Percentiles rank a stretch among this genome's conserved stretches.
Evolutionary conservation across 2,888 invertebrate genomes (phyloP).

Genomic region (Epicampocera succincta): DNA sequence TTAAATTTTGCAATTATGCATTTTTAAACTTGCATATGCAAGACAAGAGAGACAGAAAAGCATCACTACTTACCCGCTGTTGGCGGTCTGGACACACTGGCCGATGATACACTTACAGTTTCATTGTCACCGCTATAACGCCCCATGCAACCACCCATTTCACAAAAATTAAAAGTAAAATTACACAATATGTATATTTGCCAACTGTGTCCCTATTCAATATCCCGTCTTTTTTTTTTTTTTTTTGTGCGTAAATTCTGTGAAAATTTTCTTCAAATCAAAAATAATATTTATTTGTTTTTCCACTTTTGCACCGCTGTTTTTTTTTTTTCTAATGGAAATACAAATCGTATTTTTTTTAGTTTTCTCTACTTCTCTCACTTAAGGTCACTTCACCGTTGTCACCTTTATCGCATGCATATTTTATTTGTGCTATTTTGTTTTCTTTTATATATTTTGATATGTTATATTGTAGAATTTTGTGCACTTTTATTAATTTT

Average conservation of each 20-base stretch:
- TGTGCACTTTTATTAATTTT: conserved; percentile 53
- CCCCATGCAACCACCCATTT: conserved; percentile 94
- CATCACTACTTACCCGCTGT: conserved; percentile 84
- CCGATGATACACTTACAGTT: conserved; percentile 90
- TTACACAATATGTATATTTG: conserved; percentile 41
- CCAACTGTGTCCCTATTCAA: neutral
- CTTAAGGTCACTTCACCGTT: conserved; percentile 67
- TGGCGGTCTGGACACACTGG: conserved; percentile 90
- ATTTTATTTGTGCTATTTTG: conserved; percentile 47
- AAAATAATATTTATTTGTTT: conserved; percentile 48
- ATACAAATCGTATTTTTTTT: conserved; percentile 55
- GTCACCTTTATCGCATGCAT: conserved; percentile 64
- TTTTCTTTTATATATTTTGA: conserved; percentile 37
- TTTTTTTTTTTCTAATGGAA: conserved; percentile 44
- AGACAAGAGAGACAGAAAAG: neutral
- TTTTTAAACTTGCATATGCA: no score
- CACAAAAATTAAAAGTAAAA: conserved; percentile 49
- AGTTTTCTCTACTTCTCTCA: conserved; percentile 46
- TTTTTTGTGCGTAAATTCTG: conserved; percentile 47
- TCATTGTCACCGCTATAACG: conserved; percentile 90
- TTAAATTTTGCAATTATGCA: conserved; percentile 14
- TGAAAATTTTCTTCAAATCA: conserved; percentile 35
- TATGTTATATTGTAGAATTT: conserved; percentile 61
- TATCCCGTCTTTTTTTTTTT: conserved; percentile 1
- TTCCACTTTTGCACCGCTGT: conserved; percentile 37